Base-by-base conservation (phyloP, 2,888 invertebrate genomes). In the Parelbella ahira region DNA sequence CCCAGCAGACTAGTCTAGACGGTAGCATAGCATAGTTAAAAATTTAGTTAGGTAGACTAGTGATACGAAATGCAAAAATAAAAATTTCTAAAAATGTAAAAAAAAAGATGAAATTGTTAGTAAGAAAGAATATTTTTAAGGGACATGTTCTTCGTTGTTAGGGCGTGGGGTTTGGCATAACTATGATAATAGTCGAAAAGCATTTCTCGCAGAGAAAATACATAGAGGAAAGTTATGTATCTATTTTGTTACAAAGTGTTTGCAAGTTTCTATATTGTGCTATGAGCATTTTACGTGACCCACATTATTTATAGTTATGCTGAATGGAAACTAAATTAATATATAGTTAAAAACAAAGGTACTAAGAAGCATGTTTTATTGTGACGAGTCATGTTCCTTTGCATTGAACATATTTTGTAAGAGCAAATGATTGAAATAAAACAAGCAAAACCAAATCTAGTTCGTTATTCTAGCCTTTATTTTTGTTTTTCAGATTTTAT, bases 111-210 rank as follows among this genome's bases (percentile, higher is more conserved):
- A 89, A 89, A 88, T 89, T 88, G 89, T 89, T 86, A 84, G 83
- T 89, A 88, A 89, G 88, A 89, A 88, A 89, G 89, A 88, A 83
- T 89, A 89, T 90, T 90, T 90, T 90, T 89, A 89, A 86, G 84
- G 86, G 74, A 84, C 83, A 84, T 86, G 86, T 88, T 83, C 88
- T 86, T 87, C 80, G 82, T 87, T 87, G 83, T 88, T 87, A 80
- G 74, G 78, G 66, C 70, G 76, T 78, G 79, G 63, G 75, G 78
- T 88, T 87, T 82, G 86, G 88, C 88, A 84, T 86, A 86, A 88
- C 87, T 86, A 87, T 84, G 74, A 70, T 86, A 82, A 82, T 81
- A 76, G 76, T 78, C 73, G 67, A 59, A 71, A 70, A 69, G 71
- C 76, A 70, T 72, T 81, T 82, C 84, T 86, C 86, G 66, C 81